phyloP scores from a whole-genome alignment of 2,113 vertebrate genomes.

The Mustela nigripes region DNA sequence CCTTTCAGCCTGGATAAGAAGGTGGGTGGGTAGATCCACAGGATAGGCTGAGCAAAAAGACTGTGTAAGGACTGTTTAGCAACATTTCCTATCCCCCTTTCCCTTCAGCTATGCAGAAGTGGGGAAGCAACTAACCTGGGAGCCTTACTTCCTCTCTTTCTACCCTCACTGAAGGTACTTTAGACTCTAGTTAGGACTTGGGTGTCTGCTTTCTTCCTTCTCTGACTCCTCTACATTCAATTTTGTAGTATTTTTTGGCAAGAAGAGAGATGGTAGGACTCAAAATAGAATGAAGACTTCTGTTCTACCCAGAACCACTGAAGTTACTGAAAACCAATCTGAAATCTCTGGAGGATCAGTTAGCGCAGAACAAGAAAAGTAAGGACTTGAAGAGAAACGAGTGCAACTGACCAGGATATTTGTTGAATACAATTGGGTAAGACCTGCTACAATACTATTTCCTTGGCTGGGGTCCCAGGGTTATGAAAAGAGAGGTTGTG shows the following conservation, averaged over 20 bases:
- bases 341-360: slow-evolving; percentile 6
- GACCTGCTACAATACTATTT: not conserved
- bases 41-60: not conserved
- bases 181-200: not conserved
- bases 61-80: not conserved
- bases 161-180: not conserved
- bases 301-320: not conserved
- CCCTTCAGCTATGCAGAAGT: not conserved
- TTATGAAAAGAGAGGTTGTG: not conserved
- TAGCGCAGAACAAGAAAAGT: not conserved
- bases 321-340: slow-evolving; percentile 31
- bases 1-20: slow-evolving; percentile 22
- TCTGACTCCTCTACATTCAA: not conserved
- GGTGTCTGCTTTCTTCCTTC: not conserved
- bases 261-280: not conserved
- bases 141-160: not conserved
- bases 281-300: slow-evolving; percentile 11
- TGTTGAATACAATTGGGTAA: slow-evolving; percentile 16
- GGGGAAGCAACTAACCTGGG: slow-evolving; percentile 37
- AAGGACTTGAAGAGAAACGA: not conserved
- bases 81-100: slow-evolving; percentile 12
- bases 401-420: not conserved
- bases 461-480: not conserved
- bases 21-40: not conserved
- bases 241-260: not conserved